A percentile compares a stretch with the other conserved stretches of the same genome.
These are phyloP conservation scores for Eilema griseolum DNA, from an alignment of 2,888 invertebrate species.

Conservation along the genomic window DNA sequence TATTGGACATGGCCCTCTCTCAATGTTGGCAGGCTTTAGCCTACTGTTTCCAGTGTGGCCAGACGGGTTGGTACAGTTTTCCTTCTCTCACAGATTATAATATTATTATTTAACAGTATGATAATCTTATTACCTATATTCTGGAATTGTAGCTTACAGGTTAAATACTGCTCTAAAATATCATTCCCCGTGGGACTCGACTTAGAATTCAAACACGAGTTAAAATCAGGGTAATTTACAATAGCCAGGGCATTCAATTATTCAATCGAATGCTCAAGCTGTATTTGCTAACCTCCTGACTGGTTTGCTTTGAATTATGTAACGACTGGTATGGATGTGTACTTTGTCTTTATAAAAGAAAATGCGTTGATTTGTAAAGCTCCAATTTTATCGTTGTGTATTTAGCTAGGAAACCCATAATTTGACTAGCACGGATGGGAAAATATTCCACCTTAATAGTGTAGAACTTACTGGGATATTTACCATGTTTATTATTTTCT, in stretches of 20 bases:
- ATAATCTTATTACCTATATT: neutral
- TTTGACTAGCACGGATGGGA: neutral
- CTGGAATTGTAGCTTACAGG: neutral
- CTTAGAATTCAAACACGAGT: conserved; percentile 15
- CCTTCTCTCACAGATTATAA: no score
- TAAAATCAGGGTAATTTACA: conserved; percentile 26
- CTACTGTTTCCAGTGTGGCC: no score
- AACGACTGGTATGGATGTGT: conserved; percentile 3
- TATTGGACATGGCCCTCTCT: no score
- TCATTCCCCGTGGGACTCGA: neutral
- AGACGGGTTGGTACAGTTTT: no score
- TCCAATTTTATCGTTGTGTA: neutral
- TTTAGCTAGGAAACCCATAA: neutral
- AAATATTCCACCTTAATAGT: no score
- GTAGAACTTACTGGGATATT: no score
- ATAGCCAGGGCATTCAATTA: conserved; percentile 22
- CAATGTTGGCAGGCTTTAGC: no score
- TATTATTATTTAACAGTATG: neutral
- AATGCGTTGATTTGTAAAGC: neutral
- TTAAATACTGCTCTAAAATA: neutral
- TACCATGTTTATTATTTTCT: no score
- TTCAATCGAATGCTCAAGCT: conserved; percentile 20
- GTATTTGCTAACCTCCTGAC: conserved; percentile 24
- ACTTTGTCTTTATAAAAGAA: neutral
- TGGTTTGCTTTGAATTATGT: conserved; percentile 27